Percentiles rank a stretch among this genome's conserved stretches.
Conservation (phyloP, 2,888 invertebrate species). For the Tromatobia lineatoria region DNA sequence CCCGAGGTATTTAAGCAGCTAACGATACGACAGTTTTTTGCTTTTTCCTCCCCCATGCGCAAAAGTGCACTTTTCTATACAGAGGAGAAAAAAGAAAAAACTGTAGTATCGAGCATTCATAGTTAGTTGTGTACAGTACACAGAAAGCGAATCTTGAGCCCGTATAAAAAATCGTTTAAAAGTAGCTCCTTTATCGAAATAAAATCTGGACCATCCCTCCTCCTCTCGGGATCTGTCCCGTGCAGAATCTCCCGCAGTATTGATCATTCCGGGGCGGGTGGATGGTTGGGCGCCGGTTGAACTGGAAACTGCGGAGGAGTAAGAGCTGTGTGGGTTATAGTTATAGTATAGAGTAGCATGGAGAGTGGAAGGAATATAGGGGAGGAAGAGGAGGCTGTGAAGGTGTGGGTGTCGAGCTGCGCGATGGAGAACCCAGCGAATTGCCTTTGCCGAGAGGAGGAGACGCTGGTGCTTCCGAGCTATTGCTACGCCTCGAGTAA, state of each 20-base stretch:
- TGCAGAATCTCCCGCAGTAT: constrained; percentile 79
- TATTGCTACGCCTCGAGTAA: constrained; percentile 25
- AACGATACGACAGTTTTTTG: no score
- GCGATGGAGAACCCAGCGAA: constrained; percentile 25
- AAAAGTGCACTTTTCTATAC: no score
- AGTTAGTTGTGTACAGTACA: not conserved
- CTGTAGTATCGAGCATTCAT: no score
- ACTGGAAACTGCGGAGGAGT: constrained; percentile 55
- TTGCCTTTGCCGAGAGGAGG: constrained; percentile 21
- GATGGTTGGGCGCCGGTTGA: constrained; percentile 63
- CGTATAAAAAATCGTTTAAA: constrained; percentile 51
- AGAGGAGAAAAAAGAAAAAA: no score
- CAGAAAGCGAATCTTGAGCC: not conserved
- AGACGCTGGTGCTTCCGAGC: constrained; percentile 15
- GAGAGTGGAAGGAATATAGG: constrained; percentile 3
- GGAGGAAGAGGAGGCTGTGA: constrained; percentile 16
- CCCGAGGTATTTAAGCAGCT: no score
- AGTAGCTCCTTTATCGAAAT: constrained; percentile 57
- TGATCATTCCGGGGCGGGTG: constrained; percentile 77
- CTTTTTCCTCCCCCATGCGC: no score
- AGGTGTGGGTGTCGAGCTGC: constrained; percentile 22
- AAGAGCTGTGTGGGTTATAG: constrained; percentile 28
- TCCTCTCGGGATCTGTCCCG: constrained; percentile 75
- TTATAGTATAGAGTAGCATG: constrained; percentile 11
- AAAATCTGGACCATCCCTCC: not conserved